These are phyloP conservation scores for Magallana ariakensis DNA, from an alignment of 1,140 invertebrate genomes.

Conservation along the genomic window DNA sequence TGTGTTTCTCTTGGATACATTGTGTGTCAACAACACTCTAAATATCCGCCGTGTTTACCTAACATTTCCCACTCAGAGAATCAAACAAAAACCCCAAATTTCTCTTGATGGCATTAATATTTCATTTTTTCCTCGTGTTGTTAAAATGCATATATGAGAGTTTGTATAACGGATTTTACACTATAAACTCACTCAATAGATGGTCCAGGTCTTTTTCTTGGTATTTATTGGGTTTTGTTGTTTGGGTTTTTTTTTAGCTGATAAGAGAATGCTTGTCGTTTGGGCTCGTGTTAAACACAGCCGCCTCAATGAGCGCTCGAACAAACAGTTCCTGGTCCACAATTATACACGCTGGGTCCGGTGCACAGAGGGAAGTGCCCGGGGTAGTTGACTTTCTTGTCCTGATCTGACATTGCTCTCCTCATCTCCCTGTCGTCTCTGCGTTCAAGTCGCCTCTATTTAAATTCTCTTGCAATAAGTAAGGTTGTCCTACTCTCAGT, in stretches of 20 bases:
- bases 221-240: conserved; percentile 2
- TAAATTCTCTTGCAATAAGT: too few species aligned
- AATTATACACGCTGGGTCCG: not conserved
- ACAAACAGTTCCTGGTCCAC: not conserved
- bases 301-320: not conserved
- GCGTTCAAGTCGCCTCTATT: too few species aligned
- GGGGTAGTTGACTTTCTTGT: too few species aligned
- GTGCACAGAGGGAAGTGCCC: not conserved
- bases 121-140: not conserved
- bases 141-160: not conserved
- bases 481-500: too few species aligned
- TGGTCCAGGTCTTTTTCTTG: not conserved
- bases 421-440: too few species aligned
- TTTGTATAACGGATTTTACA: not conserved
- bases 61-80: not conserved
- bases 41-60: conserved; percentile 28
- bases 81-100: not conserved
- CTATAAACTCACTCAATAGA: not conserved
- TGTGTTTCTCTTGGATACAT: conserved; percentile 31
- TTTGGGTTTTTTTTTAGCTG: not conserved
- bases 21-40: conserved; percentile 28
- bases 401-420: too few species aligned
- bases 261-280: conserved; percentile 15
- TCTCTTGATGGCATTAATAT: not conserved
- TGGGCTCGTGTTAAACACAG: not conserved